Conservation (phyloP, 2,113 vertebrate species). For the Anarrhichthys ocellatus region DNA sequence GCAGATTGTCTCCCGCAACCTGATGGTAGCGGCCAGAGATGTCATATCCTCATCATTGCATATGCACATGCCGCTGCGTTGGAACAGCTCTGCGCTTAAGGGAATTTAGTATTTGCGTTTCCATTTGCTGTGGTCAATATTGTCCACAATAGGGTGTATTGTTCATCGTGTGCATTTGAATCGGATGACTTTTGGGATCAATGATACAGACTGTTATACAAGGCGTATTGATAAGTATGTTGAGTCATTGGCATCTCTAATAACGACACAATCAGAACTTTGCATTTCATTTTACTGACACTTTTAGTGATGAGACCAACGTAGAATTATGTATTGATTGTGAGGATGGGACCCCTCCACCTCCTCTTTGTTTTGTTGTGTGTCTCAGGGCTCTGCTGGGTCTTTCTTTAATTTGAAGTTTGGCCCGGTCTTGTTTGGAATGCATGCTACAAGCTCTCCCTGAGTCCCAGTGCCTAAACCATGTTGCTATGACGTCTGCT, state of each 20-base stretch:
- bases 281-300: constrained; percentile 35
- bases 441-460: constrained; percentile 60
- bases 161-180: constrained; percentile 66
- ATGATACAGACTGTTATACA: constrained; percentile 27
- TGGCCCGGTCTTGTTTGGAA: constrained; percentile 55
- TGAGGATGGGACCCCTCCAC: constrained; percentile 7
- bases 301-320: constrained; percentile 26
- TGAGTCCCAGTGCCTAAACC: constrained; percentile 38
- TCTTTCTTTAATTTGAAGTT: constrained; percentile 56
- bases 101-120: constrained; percentile 71
- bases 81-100: constrained; percentile 52
- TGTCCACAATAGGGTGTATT: constrained; percentile 42
- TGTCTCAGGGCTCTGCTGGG: constrained; percentile 20
- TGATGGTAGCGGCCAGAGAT: constrained; percentile 13
- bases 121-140: constrained; percentile 74
- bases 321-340: constrained; percentile 62
- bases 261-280: constrained; percentile 42
- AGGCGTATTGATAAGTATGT: constrained; percentile 43
- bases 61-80: constrained; percentile 15
- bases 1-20: constrained; percentile 36
- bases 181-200: constrained; percentile 47
- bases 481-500: constrained; percentile 50
- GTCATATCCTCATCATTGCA: constrained; percentile 37
- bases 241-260: constrained; percentile 28
- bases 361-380: constrained; percentile 29